Conservation (phyloP, 53 echinoderm and acorn worm species). For the Antedon mediterranea region DNA sequence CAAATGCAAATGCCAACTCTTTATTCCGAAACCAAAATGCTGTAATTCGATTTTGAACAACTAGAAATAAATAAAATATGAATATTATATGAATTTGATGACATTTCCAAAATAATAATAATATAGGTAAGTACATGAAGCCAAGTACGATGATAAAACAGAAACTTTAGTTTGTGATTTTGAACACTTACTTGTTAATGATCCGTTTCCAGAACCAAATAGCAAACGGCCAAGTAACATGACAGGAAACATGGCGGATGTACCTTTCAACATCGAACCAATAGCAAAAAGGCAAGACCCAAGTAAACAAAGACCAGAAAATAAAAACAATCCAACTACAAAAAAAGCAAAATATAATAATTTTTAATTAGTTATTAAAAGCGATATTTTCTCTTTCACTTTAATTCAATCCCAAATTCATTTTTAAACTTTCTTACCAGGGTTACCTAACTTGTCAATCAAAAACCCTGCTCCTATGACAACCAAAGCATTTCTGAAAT, state of each 20-base stretch:
- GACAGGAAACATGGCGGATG: conserved; percentile 60
- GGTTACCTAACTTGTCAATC: conserved; percentile 63
- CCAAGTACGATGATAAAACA: too few species aligned
- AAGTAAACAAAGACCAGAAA: conserved; percentile 50
- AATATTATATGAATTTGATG: too few species aligned
- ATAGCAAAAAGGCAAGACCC: conserved; percentile 56
- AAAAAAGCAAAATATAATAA: conserved; percentile 2
- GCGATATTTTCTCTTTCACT: too few species aligned
- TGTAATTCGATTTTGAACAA: conserved; percentile 78
- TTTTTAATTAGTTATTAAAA: background rate
- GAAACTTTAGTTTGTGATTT: too few species aligned
- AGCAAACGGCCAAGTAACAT: conserved; percentile 56
- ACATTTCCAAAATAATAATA: background rate
- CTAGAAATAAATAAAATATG: conserved; percentile 14
- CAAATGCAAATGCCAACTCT: conserved; percentile 68
- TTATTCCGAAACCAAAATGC: conserved; percentile 77
- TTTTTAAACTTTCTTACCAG: conserved; percentile 38
- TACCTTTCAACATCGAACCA: conserved; percentile 48
- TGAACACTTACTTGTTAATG: conserved; percentile 69
- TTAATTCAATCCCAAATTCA: too few species aligned
- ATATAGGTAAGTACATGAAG: too few species aligned
- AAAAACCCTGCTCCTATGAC: conserved; percentile 63
- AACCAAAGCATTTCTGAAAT: conserved; percentile 53
- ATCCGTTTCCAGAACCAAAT: conserved; percentile 75
- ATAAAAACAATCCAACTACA: conserved; percentile 56